Percentiles rank a stretch among this genome's conserved stretches.
These are phyloP conservation scores for Oryzias javanicus DNA, from an alignment of 2,113 vertebrate species.

Conservation along the genomic window DNA sequence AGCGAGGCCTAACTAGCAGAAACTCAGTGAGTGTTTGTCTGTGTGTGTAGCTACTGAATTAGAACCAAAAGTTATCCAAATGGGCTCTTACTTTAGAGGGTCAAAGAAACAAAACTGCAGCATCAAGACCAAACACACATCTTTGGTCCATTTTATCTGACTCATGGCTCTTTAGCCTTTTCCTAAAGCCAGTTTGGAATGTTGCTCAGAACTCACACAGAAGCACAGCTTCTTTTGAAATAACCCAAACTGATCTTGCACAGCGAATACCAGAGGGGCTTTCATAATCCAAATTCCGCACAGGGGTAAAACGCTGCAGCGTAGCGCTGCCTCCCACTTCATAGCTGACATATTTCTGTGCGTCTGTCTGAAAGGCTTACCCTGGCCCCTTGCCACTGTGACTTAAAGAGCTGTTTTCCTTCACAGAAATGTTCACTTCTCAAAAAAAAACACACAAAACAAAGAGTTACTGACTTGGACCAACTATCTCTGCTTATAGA, in stretches of 20 bases:
- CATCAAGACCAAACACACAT: not conserved
- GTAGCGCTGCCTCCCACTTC: slow-evolving; percentile 70
- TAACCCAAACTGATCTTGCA: slow-evolving; percentile 32
- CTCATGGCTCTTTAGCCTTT: slow-evolving; percentile 7
- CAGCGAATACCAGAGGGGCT: slow-evolving; percentile 50
- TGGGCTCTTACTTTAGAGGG: slow-evolving; percentile 28
- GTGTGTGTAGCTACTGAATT: slow-evolving; percentile 39
- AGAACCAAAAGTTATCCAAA: slow-evolving; percentile 45
- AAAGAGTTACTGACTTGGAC: slow-evolving; percentile 39
- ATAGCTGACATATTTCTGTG: slow-evolving; percentile 77
- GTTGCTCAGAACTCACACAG: slow-evolving; percentile 14
- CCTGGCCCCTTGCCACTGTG: slow-evolving; percentile 39
- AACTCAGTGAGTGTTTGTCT: slow-evolving; percentile 38
- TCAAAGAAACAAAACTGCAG: slow-evolving; percentile 21
- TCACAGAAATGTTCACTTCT: slow-evolving; percentile 47
- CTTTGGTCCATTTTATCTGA: slow-evolving; percentile 4
- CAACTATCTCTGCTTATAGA: slow-evolving; percentile 48
- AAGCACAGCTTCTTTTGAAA: slow-evolving; percentile 34
- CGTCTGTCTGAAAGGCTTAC: slow-evolving; percentile 52
- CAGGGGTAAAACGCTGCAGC: slow-evolving; percentile 41
- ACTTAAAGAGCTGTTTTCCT: slow-evolving; percentile 54
- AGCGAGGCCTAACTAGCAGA: slow-evolving; percentile 50
- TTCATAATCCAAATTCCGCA: slow-evolving; percentile 70
- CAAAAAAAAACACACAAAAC: slow-evolving; percentile 25
- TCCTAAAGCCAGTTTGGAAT: slow-evolving; percentile 21